These are phyloP conservation scores for Pica pica DNA, from an alignment of 2,113 vertebrate genomes.

Conservation along the genomic window DNA sequence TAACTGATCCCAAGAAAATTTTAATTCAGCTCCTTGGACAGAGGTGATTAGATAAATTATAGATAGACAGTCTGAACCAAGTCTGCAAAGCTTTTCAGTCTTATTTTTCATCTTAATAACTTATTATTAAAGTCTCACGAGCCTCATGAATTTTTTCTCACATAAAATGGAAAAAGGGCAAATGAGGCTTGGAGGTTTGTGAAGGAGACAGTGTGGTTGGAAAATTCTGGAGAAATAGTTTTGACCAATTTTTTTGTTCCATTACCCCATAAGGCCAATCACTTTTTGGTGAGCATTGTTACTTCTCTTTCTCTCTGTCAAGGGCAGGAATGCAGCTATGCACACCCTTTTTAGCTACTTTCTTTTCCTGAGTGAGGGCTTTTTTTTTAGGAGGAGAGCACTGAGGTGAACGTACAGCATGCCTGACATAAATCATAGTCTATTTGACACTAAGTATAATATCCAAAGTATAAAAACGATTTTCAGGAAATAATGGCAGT, in stretches of 20 bases:
- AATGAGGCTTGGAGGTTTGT: background rate
- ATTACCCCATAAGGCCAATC: background rate
- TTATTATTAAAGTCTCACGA: background rate
- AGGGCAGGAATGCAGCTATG: background rate
- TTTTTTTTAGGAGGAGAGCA: background rate
- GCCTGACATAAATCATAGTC: background rate
- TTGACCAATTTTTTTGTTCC: background rate
- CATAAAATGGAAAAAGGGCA: background rate
- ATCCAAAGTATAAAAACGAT: background rate
- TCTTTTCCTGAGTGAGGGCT: background rate
- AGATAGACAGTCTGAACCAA: background rate
- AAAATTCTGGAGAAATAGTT: background rate
- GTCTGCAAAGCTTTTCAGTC: background rate
- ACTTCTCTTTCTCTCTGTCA: background rate
- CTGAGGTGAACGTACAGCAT: rapidly evolving
- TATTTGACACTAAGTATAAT: background rate
- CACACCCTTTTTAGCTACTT: background rate
- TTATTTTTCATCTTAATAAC: background rate
- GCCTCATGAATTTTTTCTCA: background rate
- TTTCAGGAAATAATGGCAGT: background rate
- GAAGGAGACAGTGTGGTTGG: background rate
- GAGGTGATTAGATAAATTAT: background rate
- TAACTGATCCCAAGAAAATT: background rate
- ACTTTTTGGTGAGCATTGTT: background rate
- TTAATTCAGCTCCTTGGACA: background rate